Conservation (phyloP, 2,113 vertebrate species). For the Phoenicopterus ruber region DNA sequence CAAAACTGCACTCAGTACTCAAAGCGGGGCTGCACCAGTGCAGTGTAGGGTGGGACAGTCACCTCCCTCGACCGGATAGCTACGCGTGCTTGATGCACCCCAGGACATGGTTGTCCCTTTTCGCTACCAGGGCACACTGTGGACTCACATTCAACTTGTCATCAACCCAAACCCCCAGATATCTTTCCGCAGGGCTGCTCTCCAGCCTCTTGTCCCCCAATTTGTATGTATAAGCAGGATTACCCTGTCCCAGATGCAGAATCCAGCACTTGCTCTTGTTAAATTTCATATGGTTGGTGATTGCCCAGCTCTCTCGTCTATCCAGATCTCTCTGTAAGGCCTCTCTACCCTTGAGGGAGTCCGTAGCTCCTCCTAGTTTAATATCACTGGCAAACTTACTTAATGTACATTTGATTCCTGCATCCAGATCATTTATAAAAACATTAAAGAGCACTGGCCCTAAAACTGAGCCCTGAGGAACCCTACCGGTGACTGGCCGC, state of each 20-base stretch:
- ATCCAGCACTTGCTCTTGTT: neutral
- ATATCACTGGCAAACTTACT: neutral
- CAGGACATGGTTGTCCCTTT: too few relatives aligned
- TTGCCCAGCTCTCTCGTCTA: neutral
- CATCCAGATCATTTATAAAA: neutral
- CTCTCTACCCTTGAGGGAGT: neutral
- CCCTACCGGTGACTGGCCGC: neutral
- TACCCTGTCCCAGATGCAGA: neutral
- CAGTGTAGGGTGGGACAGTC: neutral
- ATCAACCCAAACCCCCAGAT: neutral
- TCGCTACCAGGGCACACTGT: neutral
- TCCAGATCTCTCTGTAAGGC: neutral
- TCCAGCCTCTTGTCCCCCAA: neutral
- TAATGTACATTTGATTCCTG: neutral
- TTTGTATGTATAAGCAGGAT: neutral
- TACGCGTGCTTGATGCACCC: neutral
- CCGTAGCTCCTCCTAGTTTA: neutral
- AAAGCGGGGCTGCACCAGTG: neutral
- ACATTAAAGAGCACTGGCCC: neutral
- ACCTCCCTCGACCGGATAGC: neutral
- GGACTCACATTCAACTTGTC: neutral
- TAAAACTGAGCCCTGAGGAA: neutral
- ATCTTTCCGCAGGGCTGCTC: neutral
- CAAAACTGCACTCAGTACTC: neutral
- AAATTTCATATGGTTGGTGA: neutral